A percentile compares a stretch with the other conserved stretches of the same genome.
Conservation (phyloP, 2,888 invertebrate genomes). For the Drosophila helvetica region DNA sequence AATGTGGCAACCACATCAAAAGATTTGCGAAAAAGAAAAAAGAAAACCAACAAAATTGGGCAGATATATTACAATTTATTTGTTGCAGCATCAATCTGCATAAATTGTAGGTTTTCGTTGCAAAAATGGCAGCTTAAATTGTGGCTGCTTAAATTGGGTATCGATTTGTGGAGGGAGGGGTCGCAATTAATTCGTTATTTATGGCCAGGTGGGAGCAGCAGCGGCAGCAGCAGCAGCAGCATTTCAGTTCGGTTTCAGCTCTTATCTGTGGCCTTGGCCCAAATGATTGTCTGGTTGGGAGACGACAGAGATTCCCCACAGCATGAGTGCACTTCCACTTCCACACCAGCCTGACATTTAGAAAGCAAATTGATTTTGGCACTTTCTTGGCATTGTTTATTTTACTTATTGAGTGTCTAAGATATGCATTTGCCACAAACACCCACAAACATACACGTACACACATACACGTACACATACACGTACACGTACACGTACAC, state of each 20-base stretch:
- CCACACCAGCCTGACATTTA: conserved; percentile 46
- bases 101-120: neutral
- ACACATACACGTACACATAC: neutral
- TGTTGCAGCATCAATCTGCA: conserved; percentile 35
- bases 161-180: conserved; percentile 19
- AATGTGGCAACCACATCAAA: conserved; percentile 37
- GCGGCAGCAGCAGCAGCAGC: neutral
- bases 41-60: neutral
- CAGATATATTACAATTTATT: conserved; percentile 38
- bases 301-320: neutral
- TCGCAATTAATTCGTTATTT: conserved; percentile 39
- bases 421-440: conserved; percentile 52
- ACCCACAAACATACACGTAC: conserved; percentile 10
- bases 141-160: conserved; percentile 9
- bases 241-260: neutral
- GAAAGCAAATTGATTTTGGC: conserved; percentile 59
- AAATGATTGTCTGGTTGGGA: conserved; percentile 17
- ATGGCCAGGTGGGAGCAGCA: conserved; percentile 2
- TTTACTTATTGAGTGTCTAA: conserved; percentile 56
- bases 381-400: conserved; percentile 60
- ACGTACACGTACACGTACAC: no score
- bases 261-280: conserved; percentile 35
- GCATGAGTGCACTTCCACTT: conserved; percentile 41
- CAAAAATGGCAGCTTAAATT: conserved; percentile 4
- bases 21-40: conserved; percentile 25